Evolutionary conservation across 2,888 invertebrate genomes (phyloP), one percentile per base, ranked within the genome.

Genomic region (Drosophila multiciliata): DNA sequence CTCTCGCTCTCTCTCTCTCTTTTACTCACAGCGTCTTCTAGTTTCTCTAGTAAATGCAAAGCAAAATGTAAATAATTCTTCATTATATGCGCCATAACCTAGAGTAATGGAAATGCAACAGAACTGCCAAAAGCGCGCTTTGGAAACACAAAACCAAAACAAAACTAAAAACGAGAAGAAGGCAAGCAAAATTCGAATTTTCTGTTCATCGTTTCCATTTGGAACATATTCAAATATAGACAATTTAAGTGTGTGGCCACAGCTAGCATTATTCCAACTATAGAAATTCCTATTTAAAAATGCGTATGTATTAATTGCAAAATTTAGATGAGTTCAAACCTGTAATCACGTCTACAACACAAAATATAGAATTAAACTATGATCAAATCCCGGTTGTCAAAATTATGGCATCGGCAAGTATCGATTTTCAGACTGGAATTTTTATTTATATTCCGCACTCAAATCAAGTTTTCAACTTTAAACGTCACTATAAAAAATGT

Each of bases 1-100:
- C n/a, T 12, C 11, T 26, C 32, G 33, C 17, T 6, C 15, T 23
- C 35, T 35, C n/a, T 29, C 29, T 42, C 33, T 55, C 1, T 54
- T 2, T 54, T 2, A 11, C 29, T 38, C 33, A 26, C 33, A n/a
- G 50, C 29, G 1, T 38, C 49, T 38, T 33, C 29, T 55, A 32
- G 42, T 33, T 53, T 23, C 15, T 32, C 20, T 40, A 6, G 38
- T 52, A 40, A 48, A 69, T 71, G 66, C 62, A 75, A 73, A 75
- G 66, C 69, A 82, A 72, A 80, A 66, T 82, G 67, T 72, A 66
- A 55, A 74, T 70, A 55, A 72, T 69, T 66, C 79, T 73, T 55
- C 67, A 74, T 76, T 74, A 73, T 68, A 82, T 70, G 66, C 66
- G 54, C 29, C 54, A 35, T 67, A 53, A 36, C 40, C 29, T 17